Conservation (phyloP, 2,113 vertebrate genomes). For the Oreotrochilus melanogaster region DNA sequence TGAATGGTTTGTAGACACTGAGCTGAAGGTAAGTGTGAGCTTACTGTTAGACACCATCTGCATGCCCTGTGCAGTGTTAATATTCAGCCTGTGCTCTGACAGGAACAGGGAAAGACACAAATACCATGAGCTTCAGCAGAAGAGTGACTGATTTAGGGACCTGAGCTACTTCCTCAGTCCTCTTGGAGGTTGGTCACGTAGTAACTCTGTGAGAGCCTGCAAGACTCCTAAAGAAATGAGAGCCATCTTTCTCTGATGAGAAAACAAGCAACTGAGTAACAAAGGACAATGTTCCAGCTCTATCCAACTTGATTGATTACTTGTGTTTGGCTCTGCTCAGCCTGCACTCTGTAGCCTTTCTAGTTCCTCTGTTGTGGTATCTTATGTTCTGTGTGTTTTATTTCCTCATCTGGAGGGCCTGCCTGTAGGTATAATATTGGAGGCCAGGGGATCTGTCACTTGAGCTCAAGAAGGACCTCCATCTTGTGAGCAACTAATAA, state of each 20-base stretch:
- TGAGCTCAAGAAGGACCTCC: background rate
- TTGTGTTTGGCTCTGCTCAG: background rate
- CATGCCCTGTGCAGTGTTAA: too few species aligned
- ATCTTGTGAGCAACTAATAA: background rate
- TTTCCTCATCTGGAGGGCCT: background rate
- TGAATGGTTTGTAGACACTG: background rate
- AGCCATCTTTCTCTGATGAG: background rate
- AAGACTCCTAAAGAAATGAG: background rate
- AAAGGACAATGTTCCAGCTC: background rate
- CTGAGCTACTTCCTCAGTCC: background rate
- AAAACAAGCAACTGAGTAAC: background rate
- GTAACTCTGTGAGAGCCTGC: background rate
- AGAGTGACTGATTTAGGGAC: background rate
- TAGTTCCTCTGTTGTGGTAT: background rate
- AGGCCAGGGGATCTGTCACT: background rate
- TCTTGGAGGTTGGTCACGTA: background rate
- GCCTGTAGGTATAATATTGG: background rate
- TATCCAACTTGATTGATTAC: accelerated
- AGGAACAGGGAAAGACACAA: background rate
- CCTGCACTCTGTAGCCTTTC: background rate
- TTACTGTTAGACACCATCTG: background rate
- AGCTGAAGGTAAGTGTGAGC: background rate
- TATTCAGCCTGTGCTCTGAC: background rate
- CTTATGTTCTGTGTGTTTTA: background rate
- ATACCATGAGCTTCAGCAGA: background rate